Base-by-base conservation (phyloP, 2,888 invertebrate species). In the Lasius fuliginosus region DNA sequence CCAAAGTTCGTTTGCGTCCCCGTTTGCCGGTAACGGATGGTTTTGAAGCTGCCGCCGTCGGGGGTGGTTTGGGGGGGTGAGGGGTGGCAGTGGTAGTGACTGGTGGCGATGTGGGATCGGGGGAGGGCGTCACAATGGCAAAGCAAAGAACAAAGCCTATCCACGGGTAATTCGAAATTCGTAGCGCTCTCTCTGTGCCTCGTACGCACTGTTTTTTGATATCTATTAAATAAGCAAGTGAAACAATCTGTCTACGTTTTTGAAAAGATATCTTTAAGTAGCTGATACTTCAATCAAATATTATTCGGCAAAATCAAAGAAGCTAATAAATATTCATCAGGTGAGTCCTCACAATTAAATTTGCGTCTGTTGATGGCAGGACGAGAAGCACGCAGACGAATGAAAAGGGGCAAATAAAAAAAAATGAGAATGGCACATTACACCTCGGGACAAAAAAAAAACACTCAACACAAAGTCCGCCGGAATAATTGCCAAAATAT, bases 401-500 rank as follows among this genome's bases (percentile, higher is more conserved):
- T 42, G 46, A 12, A 40, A 75, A 36, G 36, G 8, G 3, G 12
- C 11, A 27, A 76, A 46, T 65, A 53, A 36, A 53, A 53, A 36
- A 53, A 76, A 67, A 77, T 58, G 36, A 68, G 58, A 18, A 42
- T 15, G n/a, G 67, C n/a, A 81, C 60, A 81, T 58, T 62, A 85
- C 40, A 53, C 56, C 60, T 79, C 11, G 68, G 65, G 73, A 65
- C 65, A 58, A 75, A 49, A 58, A 71, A 85, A 83, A 76, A 85
- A 81, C 53, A n/a, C 18, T 8, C 76, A 83, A 75, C 84, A 77
- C 77, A 67, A 74, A 86, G 85, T 75, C 84, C 84, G 88, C 90
- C 91, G 91, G 90, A 92, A 93, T 94, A 93, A 94, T 93, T 93
- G 92, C 91, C 92, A 91, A 69, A 93, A 93, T 92, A 93, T 94